Conservation (phyloP, 2,113 vertebrate species). For the Otus sunia region DNA sequence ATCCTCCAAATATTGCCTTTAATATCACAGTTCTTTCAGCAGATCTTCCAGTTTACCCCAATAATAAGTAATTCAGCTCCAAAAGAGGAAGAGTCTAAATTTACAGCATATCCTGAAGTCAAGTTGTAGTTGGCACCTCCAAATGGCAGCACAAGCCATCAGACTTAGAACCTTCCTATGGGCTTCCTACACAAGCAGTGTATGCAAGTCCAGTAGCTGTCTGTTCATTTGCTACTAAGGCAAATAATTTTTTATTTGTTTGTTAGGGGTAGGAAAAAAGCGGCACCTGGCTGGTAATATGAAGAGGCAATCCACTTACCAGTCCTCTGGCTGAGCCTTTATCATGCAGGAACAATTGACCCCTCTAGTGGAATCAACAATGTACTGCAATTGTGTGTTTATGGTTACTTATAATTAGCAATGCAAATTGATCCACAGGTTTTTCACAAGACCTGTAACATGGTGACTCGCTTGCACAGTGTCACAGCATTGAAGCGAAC, state of each 20-base stretch:
- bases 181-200: neutral
- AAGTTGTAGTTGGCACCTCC: neutral
- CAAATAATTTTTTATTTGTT: neutral
- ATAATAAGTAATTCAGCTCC: neutral
- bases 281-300: fast-evolving
- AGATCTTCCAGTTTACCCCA: neutral
- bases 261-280: neutral
- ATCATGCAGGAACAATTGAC: slow-evolving; percentile 65
- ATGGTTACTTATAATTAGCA: neutral
- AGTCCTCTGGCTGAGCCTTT: neutral
- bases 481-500: neutral
- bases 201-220: neutral
- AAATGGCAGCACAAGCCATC: neutral
- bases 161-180: neutral
- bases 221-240: neutral
- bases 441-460: neutral
- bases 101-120: neutral
- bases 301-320: neutral
- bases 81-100: neutral
- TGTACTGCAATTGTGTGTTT: slow-evolving; percentile 35
- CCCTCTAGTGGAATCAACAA: slow-evolving; percentile 76
- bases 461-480: neutral
- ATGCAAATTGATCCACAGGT: neutral
- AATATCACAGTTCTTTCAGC: neutral
- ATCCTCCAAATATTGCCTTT: neutral